Evolutionary conservation across 1,140 invertebrate species (phyloP).

Genomic region (Galleria mellonella): DNA sequence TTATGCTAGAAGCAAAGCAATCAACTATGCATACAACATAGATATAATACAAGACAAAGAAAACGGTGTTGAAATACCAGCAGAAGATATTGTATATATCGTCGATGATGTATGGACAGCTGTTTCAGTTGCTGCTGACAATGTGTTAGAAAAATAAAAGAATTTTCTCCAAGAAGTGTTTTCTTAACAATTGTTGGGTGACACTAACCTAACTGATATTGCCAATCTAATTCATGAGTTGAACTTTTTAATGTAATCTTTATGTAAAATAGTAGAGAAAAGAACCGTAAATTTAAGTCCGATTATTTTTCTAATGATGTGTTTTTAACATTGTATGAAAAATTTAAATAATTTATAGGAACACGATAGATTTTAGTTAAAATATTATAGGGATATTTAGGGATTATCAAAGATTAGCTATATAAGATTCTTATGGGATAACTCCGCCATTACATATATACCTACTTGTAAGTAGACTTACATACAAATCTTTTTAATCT

Average conservation of each 20-base stretch:
- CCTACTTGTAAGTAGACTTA: too few species aligned
- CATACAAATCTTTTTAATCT: too few species aligned
- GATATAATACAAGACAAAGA: slow-evolving; percentile 28
- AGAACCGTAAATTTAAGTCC: too few species aligned
- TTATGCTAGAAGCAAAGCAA: slow-evolving; percentile 30
- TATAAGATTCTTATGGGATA: too few species aligned
- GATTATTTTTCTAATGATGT: background rate
- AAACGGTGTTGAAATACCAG: slow-evolving; percentile 34
- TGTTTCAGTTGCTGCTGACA: slow-evolving; percentile 27
- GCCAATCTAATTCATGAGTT: background rate
- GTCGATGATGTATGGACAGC: slow-evolving; percentile 45
- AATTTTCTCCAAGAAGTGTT: too few species aligned
- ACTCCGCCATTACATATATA: too few species aligned
- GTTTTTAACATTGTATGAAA: background rate
- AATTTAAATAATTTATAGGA: too few species aligned
- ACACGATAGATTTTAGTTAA: too few species aligned
- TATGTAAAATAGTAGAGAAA: too few species aligned
- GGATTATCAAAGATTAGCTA: too few species aligned
- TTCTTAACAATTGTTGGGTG: background rate
- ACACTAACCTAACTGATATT: background rate
- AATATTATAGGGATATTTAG: too few species aligned
- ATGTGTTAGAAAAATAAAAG: slow-evolving; percentile 8
- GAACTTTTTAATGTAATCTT: background rate
- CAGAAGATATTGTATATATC: slow-evolving; percentile 29
- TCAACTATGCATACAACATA: slow-evolving; percentile 42